Conservation (phyloP, 2,888 invertebrate species). For the Euzetes globulus region DNA sequence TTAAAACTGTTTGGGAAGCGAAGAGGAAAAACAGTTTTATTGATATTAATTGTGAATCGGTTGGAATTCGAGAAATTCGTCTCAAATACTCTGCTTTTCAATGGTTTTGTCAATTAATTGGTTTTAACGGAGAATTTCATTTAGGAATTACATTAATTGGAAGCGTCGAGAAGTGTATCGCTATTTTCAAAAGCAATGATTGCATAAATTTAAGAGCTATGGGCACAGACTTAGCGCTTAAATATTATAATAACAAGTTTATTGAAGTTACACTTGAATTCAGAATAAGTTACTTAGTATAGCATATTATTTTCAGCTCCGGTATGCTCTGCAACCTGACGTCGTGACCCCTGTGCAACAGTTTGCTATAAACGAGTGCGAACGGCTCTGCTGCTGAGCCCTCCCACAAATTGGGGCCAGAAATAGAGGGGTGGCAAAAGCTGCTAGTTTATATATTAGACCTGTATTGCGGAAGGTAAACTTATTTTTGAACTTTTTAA, state of each 20-base stretch:
- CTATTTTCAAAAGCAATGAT: neutral
- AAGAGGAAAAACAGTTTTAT: too few relatives aligned
- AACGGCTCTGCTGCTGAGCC: neutral
- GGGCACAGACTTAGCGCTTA: neutral
- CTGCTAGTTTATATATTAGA: slow-evolving; percentile 16
- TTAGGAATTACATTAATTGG: neutral
- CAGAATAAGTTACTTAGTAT: slow-evolving; percentile 22
- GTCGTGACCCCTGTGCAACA: slow-evolving; percentile 21
- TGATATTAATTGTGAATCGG: too few relatives aligned
- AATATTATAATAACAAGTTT: slow-evolving; percentile 20
- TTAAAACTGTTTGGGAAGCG: too few relatives aligned
- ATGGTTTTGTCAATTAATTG: too few relatives aligned
- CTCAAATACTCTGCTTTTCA: too few relatives aligned
- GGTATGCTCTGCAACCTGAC: slow-evolving; percentile 27
- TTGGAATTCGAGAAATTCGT: too few relatives aligned
- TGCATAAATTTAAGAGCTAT: slow-evolving; percentile 9
- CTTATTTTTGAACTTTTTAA: slow-evolving; percentile 27
- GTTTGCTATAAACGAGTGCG: slow-evolving; percentile 3
- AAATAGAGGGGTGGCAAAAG: neutral
- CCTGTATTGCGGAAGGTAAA: slow-evolving; percentile 24
- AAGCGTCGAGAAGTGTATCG: neutral
- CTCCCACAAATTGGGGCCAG: slow-evolving; percentile 20
- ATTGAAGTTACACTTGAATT: slow-evolving; percentile 28
- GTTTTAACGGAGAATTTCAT: too few relatives aligned
- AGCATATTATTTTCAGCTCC: slow-evolving; percentile 27